A percentile compares a stretch with the other conserved stretches of the same genome.
Evolutionary conservation across 2,797 vertebrate species (phyloP).

Genomic region (Aselliscus stoliczkanus): DNA sequence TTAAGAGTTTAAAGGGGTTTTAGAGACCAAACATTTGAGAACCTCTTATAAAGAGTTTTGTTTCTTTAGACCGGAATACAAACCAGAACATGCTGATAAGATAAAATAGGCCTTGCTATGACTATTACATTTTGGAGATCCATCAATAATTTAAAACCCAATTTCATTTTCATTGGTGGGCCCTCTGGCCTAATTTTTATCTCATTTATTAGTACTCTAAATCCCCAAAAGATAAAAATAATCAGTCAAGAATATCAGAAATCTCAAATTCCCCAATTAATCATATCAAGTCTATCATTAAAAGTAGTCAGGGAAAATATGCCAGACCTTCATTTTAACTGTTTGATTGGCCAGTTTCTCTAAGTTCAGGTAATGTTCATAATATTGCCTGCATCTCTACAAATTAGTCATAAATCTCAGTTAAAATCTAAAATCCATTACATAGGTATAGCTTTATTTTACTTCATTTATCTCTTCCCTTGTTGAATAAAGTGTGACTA

Average conservation of each 20-base stretch:
- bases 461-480: neutral
- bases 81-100: neutral
- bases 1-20: neutral
- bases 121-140: slow-evolving; percentile 26
- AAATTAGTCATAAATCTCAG: slow-evolving; percentile 34
- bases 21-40: neutral
- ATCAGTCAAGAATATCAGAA: slow-evolving; percentile 44
- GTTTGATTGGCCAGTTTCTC: slow-evolving; percentile 32
- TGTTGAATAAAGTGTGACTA: neutral
- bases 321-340: slow-evolving; percentile 37
- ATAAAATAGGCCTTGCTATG: neutral
- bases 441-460: slow-evolving; percentile 9
- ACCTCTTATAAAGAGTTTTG: neutral
- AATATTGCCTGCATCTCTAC: slow-evolving; percentile 7
- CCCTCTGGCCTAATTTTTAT: slow-evolving; percentile 49
- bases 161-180: slow-evolving; percentile 37
- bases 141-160: slow-evolving; percentile 53
- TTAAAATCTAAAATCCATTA: slow-evolving; percentile 42
- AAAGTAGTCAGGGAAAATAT: slow-evolving; percentile 40
- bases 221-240: slow-evolving; percentile 52
- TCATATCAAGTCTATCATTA: slow-evolving; percentile 37
- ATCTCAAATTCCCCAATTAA: slow-evolving; percentile 52
- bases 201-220: slow-evolving; percentile 44
- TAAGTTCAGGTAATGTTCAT: slow-evolving; percentile 18
- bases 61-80: neutral